Base-by-base conservation (phyloP, 2,888 invertebrate species). In the Hylaea fasciaria region DNA sequence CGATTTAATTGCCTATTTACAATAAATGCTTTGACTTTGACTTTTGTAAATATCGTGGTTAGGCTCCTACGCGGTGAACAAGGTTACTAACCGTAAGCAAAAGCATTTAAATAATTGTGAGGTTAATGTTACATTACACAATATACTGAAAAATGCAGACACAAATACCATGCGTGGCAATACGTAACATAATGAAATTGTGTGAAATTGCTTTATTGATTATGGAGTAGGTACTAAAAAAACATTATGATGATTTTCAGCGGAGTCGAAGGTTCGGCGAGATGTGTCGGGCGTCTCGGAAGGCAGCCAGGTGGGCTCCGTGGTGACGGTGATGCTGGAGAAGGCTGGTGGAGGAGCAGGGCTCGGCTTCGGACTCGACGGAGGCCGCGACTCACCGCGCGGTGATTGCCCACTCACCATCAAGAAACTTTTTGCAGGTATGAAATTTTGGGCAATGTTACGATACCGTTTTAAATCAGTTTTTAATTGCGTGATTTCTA, bases 351-450 rank as follows among this genome's bases (percentile, higher is more conserved):
- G 81, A 68, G 97, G 97, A 64, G 96, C 97, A 67, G 98, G 98
- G 5, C 94, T 98, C 57, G 98, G 98, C 51, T 98, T 98, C 86
- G 98, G 98, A 74, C 94, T 98, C 67, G 98, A 98, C 78, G 98
- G 98, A 53, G 98, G 98, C 49, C 95, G 96, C 70, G 97, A 97
- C 84, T 98, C 98, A 22, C 97, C 97, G 7, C 93, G 95, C 63
- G 98, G 98, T 22, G 97, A 98, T 86, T 94, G 95, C 76, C 98
- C 98, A 47, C 94, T 98, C 65, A 94, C 96, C 53, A 95, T 98
- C 74, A 98, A 98, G 88, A 97, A 98, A 92, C 95, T 98, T 72
- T 98, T 98, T 83, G 97, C 97, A 93, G 98, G 98, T 98, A 87
- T 82, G 29, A 32, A 22, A 2, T 22, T 3, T 2, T 22, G 22